Conservation (phyloP, 2,888 invertebrate genomes). For the Macropis europaea region DNA sequence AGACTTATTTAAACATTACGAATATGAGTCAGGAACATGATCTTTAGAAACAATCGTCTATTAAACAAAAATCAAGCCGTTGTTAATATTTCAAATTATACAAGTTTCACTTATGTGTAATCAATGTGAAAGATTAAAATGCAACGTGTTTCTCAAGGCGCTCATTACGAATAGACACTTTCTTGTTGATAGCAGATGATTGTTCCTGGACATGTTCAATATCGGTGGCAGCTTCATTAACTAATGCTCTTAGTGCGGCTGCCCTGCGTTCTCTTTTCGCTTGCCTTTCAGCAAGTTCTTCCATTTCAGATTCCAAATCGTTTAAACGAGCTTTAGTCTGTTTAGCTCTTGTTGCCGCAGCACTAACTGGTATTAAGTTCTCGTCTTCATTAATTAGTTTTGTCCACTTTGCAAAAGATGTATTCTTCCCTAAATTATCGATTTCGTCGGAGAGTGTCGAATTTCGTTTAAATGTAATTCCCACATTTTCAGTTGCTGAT, state of each 20-base stretch:
- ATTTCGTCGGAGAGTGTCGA: conserved; percentile 71
- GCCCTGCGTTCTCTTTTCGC: conserved; percentile 87
- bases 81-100: not conserved
- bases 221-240: conserved; percentile 82
- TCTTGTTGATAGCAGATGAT: conserved; percentile 65
- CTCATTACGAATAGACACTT: conserved; percentile 69
- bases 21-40: not conserved
- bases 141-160: conserved; percentile 77
- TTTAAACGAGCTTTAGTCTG: conserved; percentile 85
- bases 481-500: conserved; percentile 80
- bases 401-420: conserved; percentile 84
- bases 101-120: not conserved
- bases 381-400: conserved; percentile 80
- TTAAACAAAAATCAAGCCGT: not conserved
- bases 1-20: not conserved
- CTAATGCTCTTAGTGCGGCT: conserved; percentile 85
- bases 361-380: conserved; percentile 73
- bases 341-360: conserved; percentile 85
- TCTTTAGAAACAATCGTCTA: not conserved
- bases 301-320: conserved; percentile 89
- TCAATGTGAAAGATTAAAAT: conserved; percentile 65
- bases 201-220: conserved; percentile 75
- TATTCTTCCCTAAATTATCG: conserved; percentile 65
- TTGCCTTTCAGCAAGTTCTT: conserved; percentile 85
- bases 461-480: conserved; percentile 80